Conservation (phyloP, 2,888 invertebrate species). For the Pachycephus smyrnensis region DNA sequence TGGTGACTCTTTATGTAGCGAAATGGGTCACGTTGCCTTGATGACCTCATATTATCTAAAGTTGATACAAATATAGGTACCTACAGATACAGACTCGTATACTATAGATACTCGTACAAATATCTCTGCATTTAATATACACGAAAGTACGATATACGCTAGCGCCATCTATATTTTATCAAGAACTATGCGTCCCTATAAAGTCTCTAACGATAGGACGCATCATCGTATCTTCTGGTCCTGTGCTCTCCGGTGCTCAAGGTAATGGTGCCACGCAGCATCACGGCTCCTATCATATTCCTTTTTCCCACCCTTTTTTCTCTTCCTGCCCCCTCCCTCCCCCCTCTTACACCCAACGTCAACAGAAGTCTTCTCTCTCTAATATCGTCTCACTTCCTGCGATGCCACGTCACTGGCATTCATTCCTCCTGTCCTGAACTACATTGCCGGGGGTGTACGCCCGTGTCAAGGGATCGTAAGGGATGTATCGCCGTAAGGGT, state of each 20-base stretch:
- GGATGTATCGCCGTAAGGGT: neutral
- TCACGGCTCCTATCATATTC: conserved; percentile 1
- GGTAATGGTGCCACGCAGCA: conserved; percentile 19
- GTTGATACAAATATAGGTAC: neutral
- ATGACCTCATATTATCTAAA: neutral
- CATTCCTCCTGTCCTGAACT: neutral
- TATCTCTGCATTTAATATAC: neutral
- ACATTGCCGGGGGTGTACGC: neutral
- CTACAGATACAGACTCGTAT: neutral
- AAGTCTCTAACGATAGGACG: conserved; percentile 36
- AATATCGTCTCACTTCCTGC: neutral
- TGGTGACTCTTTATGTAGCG: no score
- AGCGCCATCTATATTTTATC: neutral
- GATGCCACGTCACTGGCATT: neutral
- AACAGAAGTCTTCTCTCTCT: neutral
- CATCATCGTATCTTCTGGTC: conserved; percentile 40
- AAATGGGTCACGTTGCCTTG: neutral
- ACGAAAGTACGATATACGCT: neutral
- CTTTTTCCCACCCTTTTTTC: neutral
- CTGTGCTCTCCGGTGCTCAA: conserved; percentile 10
- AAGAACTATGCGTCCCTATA: neutral
- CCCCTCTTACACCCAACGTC: neutral
- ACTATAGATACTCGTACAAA: neutral
- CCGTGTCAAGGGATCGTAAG: neutral
- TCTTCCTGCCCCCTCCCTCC: neutral